phyloP scores from a whole-genome alignment of 2,888 invertebrate species.

The Hoplodrina ambigua region DNA sequence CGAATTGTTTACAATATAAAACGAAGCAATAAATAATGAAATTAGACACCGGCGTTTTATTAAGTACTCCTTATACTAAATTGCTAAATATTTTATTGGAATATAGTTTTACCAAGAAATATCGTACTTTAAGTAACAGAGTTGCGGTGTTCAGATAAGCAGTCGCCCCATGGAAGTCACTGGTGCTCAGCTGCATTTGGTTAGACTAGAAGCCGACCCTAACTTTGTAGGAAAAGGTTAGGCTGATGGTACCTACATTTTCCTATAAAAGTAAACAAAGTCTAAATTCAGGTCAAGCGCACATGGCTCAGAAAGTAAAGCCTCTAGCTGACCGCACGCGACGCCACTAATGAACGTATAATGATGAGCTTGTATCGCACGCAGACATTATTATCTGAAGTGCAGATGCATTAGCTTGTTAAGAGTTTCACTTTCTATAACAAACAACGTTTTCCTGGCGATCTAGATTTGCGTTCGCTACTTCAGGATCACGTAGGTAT shows the following conservation, averaged over 20 bases:
- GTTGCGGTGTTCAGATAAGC: no score
- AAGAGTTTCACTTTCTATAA: conserved; percentile 21
- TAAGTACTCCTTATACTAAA: conserved; percentile 30
- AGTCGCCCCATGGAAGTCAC: no score
- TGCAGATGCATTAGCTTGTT: conserved; percentile 1
- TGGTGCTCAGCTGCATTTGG: no score
- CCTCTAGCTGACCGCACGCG: conserved; percentile 37
- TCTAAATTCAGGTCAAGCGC: conserved; percentile 25
- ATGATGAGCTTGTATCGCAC: conserved; percentile 34
- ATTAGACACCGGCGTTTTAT: conserved; percentile 69
- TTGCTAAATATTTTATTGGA: no score
- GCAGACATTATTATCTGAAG: conserved; percentile 35
- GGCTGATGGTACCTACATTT: no score
- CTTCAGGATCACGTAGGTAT: no score
- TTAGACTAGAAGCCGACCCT: no score
- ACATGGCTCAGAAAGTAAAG: conserved; percentile 27
- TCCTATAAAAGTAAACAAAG: no score
- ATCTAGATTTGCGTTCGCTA: background rate
- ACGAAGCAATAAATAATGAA: conserved; percentile 85
- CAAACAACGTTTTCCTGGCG: background rate
- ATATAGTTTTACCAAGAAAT: no score
- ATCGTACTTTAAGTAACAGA: no score
- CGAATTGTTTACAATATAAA: conserved; percentile 88
- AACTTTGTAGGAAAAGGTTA: no score
- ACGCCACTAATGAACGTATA: conserved; percentile 46